Conservation (phyloP, 2,797 vertebrate genomes). For the Betta splendens region DNA sequence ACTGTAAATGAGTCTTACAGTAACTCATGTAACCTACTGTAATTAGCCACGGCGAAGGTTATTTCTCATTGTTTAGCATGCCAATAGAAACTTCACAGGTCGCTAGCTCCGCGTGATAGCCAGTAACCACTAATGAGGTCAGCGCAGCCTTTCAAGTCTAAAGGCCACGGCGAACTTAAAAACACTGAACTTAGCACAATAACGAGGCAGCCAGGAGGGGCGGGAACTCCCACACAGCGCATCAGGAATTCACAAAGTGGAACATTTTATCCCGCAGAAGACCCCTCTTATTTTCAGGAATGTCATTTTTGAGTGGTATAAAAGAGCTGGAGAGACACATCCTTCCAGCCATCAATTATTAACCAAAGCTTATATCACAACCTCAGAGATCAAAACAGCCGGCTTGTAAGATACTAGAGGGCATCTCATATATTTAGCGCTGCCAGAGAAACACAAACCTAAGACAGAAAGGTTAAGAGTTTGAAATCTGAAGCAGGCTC, state of each 20-base stretch:
- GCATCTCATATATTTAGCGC: conserved; percentile 79
- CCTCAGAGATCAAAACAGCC: conserved; percentile 78
- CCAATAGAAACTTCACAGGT: conserved; percentile 59
- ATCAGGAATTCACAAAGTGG: conserved; percentile 80
- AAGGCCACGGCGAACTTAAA: conserved; percentile 69
- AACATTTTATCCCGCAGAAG: conserved; percentile 68
- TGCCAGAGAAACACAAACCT: conserved; percentile 75
- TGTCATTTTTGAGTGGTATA: conserved; percentile 73
- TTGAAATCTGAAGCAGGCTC: conserved; percentile 73
- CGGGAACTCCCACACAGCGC: conserved; percentile 70
- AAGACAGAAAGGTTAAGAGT: conserved; percentile 74
- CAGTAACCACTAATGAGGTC: conserved; percentile 73
- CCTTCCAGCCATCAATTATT: conserved; percentile 80
- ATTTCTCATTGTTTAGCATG: conserved; percentile 65
- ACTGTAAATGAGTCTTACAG: conserved; percentile 32
- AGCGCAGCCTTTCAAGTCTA: conserved; percentile 52
- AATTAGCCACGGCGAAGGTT: conserved; percentile 66
- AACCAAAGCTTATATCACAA: conserved; percentile 80
- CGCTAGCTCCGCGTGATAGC: conserved; percentile 50
- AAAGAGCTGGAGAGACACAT: conserved; percentile 70
- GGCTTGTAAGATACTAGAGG: conserved; percentile 75
- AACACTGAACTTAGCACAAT: conserved; percentile 69
- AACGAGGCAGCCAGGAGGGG: conserved; percentile 53
- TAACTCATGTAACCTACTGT: conserved; percentile 32
- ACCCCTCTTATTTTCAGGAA: conserved; percentile 79